Evolutionary conservation across 2,888 invertebrate genomes (phyloP), one percentile per base, ranked within the genome.

Genomic region (Shargacucullia verbasci): DNA sequence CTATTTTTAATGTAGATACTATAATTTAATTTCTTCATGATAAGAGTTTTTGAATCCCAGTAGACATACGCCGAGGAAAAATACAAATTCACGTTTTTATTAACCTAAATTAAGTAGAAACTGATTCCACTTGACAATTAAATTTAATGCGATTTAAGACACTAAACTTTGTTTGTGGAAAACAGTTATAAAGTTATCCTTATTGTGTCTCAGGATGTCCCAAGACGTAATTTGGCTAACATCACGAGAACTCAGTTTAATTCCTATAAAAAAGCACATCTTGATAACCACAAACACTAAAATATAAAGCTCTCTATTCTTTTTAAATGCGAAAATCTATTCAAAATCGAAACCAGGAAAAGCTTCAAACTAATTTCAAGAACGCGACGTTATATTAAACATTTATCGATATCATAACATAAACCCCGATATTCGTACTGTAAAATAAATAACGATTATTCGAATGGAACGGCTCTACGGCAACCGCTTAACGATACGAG

Each of bases 401-500:
- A 41, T 48, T 44, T 40, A 44, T n/a, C 52, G 27, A 46, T 65
- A 49, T 52, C 44, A 48, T 59, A 53, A 59, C 53, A 70, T 70
- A 64, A 67, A 67, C 49, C 47, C 46, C 37, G 53, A 53, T 70
- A 70, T 31, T 29, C 29, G 29, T 57, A 44, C 53, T 59, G 65
- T 71, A 64, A 67, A 72, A 80, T 82, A 81, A 82, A 82, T 77
- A 80, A 74, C 59, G 71, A 75, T 81, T 78, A 80, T 79, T 70
- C 57, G 73, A 77, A 81, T 80, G 57, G 75, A 74, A 70, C 76
- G 57, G 58, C 59, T 63, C 73, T 70, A 69, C 62, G 53, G 65
- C 55, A 73, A 69, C 74, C 79, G 67, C 70, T 74, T 79, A 81
- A 80, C 80, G 80, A 77, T 78, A 77, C 73, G 78, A 62, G 45